Evolutionary conservation across 2,797 vertebrate genomes (phyloP).

Genomic region (Urosaurus nigricauda): DNA sequence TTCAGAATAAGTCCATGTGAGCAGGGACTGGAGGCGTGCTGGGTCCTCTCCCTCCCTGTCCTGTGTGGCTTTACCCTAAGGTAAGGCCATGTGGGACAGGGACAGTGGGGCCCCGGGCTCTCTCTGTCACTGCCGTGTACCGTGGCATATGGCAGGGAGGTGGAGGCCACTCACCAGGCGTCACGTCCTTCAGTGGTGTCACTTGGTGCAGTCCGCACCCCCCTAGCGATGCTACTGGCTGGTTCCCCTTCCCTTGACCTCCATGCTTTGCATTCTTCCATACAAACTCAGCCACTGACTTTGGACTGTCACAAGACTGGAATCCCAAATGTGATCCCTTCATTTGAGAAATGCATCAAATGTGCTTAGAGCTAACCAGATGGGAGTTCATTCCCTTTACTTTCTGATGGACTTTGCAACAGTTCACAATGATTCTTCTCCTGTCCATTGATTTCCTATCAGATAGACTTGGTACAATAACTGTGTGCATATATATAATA

Average conservation of each 20-base stretch:
- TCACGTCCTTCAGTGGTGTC: no score
- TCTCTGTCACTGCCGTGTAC: no score
- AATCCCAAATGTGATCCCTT: conserved; percentile 6
- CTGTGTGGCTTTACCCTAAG: no score
- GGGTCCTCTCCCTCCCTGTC: no score
- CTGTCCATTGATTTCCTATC: conserved; percentile 41
- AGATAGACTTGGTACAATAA: conserved; percentile 28
- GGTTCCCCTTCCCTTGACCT: neutral
- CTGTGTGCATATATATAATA: conserved; percentile 26
- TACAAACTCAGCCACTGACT: neutral
- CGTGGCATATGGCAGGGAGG: no score
- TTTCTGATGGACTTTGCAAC: conserved; percentile 35
- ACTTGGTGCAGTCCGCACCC: no score
- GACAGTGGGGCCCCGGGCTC: no score
- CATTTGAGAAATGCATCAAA: conserved; percentile 31
- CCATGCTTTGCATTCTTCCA: neutral
- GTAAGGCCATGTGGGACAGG: no score
- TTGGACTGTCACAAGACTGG: neutral
- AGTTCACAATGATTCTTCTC: conserved; percentile 3
- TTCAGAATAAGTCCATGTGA: no score
- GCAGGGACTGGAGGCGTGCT: no score
- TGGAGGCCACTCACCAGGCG: no score
- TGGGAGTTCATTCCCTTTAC: conserved; percentile 36
- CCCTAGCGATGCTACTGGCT: no score
- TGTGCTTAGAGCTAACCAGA: neutral